Evolutionary conservation across 1,140 invertebrate genomes (phyloP).

Genomic region (Venustaconcha ellipsiformis): DNA sequence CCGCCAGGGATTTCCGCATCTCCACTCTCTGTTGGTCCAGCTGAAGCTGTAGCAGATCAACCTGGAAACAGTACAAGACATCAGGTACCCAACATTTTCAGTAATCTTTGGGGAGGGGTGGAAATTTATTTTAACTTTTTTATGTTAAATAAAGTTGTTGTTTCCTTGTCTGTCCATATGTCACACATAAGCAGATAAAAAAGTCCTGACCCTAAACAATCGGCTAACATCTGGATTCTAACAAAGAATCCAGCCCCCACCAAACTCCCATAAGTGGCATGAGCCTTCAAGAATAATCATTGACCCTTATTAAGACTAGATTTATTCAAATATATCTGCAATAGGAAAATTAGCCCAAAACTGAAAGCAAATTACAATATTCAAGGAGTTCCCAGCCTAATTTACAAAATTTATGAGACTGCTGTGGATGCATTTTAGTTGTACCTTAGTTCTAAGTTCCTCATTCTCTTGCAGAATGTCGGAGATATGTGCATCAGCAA

Average conservation of each 20-base stretch:
- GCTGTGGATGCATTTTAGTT: too few relatives aligned
- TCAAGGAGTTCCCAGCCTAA: too few relatives aligned
- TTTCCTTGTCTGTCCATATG: background rate
- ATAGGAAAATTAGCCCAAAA: too few relatives aligned
- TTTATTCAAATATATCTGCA: too few relatives aligned
- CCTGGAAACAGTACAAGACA: constrained; percentile 32
- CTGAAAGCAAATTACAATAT: too few relatives aligned
- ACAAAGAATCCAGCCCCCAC: background rate
- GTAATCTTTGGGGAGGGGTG: background rate
- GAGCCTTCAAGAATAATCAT: too few relatives aligned
- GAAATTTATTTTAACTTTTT: background rate
- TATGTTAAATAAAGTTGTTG: background rate
- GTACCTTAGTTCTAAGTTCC: constrained; percentile 53
- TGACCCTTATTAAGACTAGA: too few relatives aligned
- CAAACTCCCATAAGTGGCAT: too few relatives aligned
- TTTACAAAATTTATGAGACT: too few relatives aligned
- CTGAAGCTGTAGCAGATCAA: constrained; percentile 58
- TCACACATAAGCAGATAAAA: constrained; percentile 1
- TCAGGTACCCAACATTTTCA: background rate
- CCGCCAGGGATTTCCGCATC: constrained; percentile 55
- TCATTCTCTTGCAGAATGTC: constrained; percentile 61
- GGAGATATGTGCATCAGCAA: constrained; percentile 36
- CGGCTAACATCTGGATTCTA: background rate
- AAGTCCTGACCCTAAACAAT: background rate
- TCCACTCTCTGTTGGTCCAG: constrained; percentile 60